Base-by-base conservation (phyloP, 2,797 vertebrate genomes). In the Manis javanica region DNA sequence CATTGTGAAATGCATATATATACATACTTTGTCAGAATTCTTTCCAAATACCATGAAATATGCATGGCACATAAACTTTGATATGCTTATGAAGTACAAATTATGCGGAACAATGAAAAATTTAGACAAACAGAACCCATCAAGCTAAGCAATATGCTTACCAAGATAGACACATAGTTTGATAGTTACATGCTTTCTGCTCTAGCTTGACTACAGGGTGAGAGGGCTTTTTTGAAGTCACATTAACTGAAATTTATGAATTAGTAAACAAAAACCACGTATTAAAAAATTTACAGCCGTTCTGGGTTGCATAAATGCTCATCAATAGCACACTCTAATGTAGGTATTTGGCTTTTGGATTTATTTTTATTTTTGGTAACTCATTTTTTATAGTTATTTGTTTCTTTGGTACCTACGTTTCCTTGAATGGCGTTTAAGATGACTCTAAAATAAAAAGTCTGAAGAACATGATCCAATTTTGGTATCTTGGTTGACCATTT, bases 81-180 rank as follows among this genome's bases (percentile, higher is more conserved):
- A 61, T 98, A 97, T 98, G 98, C 97, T 98, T 92, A 97, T 98
- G 98, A 98, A 97, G 96, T 98, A 98, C 96, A 96, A 90, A 97
- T 97, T 96, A 97, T 95, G 94, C 94, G 98, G 97, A 98, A 98
- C 98, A 98, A 98, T 98, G 98, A 88, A 98, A 98, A 96, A 98
- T 97, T 97, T 98, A 96, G 97, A 98, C 97, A 97, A 98, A 98
- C 93, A 96, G 97, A 96, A 97, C 89, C 98, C 97, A 95, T 90
- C 95, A 42, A 96, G 96, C 55, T 97, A 97, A 97, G 96, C 89
- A 96, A 77, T 68, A 26, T 55, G 72, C 72, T 96, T 96, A 96
- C 89, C 96, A 97, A 98, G 90, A 97, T 37, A 97, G 96, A 95
- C n/a, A 37, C 34, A 79, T 0, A 68, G 87, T 97, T 10, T 63